Conservation (phyloP, 2,113 vertebrate species). For the Elephantulus edwardii region DNA sequence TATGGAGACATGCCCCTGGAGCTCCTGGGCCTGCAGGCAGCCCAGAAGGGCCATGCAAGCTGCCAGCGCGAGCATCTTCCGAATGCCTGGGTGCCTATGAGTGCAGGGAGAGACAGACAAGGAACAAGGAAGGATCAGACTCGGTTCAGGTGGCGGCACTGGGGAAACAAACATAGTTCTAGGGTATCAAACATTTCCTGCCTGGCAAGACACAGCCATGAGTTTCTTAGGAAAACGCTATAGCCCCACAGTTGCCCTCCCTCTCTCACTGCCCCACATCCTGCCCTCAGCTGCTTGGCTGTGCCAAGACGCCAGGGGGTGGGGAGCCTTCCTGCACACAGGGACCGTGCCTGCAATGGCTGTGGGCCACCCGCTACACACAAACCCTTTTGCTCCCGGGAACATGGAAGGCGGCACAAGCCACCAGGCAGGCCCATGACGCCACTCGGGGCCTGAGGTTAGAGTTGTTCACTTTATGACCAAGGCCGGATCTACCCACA, state of each 20-base stretch:
- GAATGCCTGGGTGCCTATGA: not conserved
- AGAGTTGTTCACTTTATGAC: accelerated
- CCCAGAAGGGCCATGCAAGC: constrained; percentile 79
- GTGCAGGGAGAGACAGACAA: not conserved
- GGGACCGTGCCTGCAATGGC: not conserved
- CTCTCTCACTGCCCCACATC: too few species aligned
- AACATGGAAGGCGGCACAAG: not conserved
- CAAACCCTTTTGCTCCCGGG: not conserved
- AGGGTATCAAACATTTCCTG: not conserved
- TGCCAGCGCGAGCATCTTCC: constrained; percentile 82
- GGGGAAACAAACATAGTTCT: not conserved
- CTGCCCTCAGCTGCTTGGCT: not conserved
- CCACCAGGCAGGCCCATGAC: accelerated
- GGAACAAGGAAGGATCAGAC: constrained; percentile 56
- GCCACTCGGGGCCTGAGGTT: accelerated
- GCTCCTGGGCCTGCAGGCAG: constrained; percentile 69
- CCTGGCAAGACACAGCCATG: not conserved
- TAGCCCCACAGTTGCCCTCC: not conserved
- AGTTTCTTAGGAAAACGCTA: not conserved
- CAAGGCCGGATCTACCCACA: accelerated
- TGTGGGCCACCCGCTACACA: not conserved
- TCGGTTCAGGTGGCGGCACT: accelerated
- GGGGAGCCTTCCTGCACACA: not conserved
- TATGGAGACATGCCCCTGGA: constrained; percentile 90
- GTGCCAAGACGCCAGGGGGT: not conserved